phyloP scores from a whole-genome alignment of 2,797 vertebrate species.

The Orestias chungarensis region DNA sequence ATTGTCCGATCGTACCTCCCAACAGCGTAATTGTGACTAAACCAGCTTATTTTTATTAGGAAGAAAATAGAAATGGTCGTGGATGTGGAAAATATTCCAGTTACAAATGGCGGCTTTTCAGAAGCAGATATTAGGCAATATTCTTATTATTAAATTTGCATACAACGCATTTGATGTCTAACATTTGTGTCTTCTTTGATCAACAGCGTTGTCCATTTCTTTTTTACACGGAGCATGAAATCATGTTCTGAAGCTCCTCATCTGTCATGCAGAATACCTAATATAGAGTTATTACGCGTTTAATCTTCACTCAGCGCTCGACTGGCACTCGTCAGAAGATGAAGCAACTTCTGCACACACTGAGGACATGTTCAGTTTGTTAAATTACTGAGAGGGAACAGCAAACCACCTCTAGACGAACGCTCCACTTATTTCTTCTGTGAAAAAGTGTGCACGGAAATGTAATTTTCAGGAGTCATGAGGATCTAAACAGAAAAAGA shows the following conservation, averaged over 20 bases:
- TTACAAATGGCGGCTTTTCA: slow-evolving; percentile 1
- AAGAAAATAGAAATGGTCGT: slow-evolving; percentile 22
- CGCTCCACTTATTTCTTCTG: neutral
- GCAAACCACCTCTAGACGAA: slow-evolving; percentile 16
- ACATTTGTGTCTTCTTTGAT: neutral
- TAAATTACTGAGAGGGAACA: slow-evolving; percentile 11
- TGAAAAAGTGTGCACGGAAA: slow-evolving; percentile 4
- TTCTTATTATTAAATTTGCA: neutral
- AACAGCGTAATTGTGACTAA: slow-evolving; percentile 26
- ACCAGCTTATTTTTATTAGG: slow-evolving; percentile 21
- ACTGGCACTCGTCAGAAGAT: slow-evolving; percentile 10
- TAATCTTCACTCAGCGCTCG: slow-evolving; percentile 35
- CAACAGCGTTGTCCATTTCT: slow-evolving; percentile 1
- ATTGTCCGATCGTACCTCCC: slow-evolving; percentile 11
- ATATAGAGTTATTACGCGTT: slow-evolving; percentile 35
- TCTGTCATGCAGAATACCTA: slow-evolving; percentile 6
- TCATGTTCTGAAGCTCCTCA: neutral
- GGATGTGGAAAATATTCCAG: slow-evolving; percentile 20
- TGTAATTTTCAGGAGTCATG: slow-evolving; percentile 1
- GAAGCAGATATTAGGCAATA: neutral
- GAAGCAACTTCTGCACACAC: slow-evolving; percentile 32
- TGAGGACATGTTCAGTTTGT: slow-evolving; percentile 46
- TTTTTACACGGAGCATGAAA: too few species aligned
- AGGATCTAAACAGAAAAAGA: neutral
- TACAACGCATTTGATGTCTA: too few species aligned